Base-by-base conservation (phyloP, 2,888 invertebrate species). In the Sarcophaga variegata region DNA sequence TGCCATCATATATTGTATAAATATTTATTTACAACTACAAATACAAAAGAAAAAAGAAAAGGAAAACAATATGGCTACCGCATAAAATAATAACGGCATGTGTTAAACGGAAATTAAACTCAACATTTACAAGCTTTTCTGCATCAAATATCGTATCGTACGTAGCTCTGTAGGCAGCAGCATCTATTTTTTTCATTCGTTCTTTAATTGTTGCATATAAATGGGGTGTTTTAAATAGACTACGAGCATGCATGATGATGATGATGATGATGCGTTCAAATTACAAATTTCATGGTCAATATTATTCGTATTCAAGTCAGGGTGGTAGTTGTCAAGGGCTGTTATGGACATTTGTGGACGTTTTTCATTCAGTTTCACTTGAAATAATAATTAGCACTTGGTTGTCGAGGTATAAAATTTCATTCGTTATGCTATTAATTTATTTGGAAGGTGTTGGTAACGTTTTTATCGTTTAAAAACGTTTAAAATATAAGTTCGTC, bases 71-170 rank as follows among this genome's bases (percentile, higher is more conserved):
- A 37, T 37, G 37, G 37, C 37, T 37, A 10, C 37, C 37, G 37
- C 37, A 37, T 37, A 37, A 37, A 37, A 37, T 37, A 37, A 37
- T 64, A 81, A 81, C 76, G 77, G 83, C 76, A 74, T 83, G 72
- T 81, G 86, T 83, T 83, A 78, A 83, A 76, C 86, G 86, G 86
- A 86, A 81, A 86, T 86, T 83, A 86, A 86, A 86, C 66, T 49
- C 77, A 47, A 49, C 72, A 70, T 64, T 37, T 37, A 37, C 37
- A 37, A 37, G 37, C 37, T 37, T 37, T 37, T 37, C 37, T 37
- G 37, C 37, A 37, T 37, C 37, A 37, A 37, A 8, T 37, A 8
- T 37, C 37, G 4, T 27, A 27, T 37, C 27, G 27, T 27, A 37
- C 8, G 37, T 37, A 37, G 8, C 37, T 37, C 37, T 37, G 2